Base-by-base conservation (phyloP, 2,888 invertebrate species). In the Portevinia maculata region DNA sequence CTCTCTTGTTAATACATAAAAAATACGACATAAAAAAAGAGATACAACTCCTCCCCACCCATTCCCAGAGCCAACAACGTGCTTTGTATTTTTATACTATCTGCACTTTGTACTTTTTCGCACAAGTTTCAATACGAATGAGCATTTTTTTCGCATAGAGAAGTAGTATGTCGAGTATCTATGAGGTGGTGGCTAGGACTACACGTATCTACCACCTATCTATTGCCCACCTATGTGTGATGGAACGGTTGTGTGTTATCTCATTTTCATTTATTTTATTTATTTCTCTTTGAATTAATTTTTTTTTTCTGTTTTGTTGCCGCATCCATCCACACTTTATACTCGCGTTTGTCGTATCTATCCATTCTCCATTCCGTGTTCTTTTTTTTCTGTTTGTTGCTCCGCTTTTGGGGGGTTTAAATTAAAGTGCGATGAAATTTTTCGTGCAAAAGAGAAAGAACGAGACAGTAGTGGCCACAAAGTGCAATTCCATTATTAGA, bases 11-110 rank as follows among this genome's bases (percentile, higher is more conserved):
- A 69, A 57, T 73, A 84, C 67, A 75, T 52, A 81, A 67, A 60
- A 84, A 78, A 28, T 46, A 84, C 3, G 39, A 53, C 13, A 65
- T 57, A 46, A 65, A 37, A 67, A 39, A 53, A 65, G 34, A 73
- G 75, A 79, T 75, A 65, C 85, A 84, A 79, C 83, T 83, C 84
- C 85, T 85, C 85, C 84, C 85, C 86, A 85, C 85, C 85, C 85
- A 86, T 85, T 85, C 57, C 64, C 34, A 53, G 32, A 46, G 6
- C 39, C 32, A 46, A 15, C 41, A 55, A 21, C 30, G 37, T 41
- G 21, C 28, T 46, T 39, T 34, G 52, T 39, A 34, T 6, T 21
- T n/a, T n/a, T 34, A 48, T 64, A 55, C 55, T 60, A 67, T 62
- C 28, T 71, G 83, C 71, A 83, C 83, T 83, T 78, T 78, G 71